Conservation (phyloP, 2,797 vertebrate species). For the Margarornis squamiger region DNA sequence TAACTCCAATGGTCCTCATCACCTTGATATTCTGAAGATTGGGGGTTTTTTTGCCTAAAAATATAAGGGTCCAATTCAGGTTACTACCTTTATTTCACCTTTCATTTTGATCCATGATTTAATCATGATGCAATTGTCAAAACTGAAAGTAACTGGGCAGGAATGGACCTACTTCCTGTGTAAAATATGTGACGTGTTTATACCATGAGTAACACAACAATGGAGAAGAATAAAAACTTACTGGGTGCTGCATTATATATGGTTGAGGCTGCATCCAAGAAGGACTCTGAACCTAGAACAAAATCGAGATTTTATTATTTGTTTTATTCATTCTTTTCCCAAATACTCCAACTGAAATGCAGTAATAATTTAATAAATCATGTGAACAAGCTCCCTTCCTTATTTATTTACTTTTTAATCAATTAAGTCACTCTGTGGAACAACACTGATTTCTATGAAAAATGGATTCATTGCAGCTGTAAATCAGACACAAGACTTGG, state of each 20-base stretch:
- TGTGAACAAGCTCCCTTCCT: not conserved
- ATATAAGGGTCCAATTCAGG: not conserved
- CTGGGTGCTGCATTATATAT: slow-evolving; percentile 97
- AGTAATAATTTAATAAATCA: not conserved
- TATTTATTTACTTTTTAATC: not conserved
- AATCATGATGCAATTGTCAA: not conserved
- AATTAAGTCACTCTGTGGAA: not conserved
- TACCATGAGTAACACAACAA: not conserved
- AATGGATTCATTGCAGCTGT: not conserved
- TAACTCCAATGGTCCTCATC: not conserved
- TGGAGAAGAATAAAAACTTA: slow-evolving; percentile 76
- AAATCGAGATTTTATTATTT: slow-evolving; percentile 14
- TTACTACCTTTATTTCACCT: not conserved
- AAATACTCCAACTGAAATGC: not conserved
- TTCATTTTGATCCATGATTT: not conserved
- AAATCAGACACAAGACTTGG: not conserved
- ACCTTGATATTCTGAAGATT: not conserved
- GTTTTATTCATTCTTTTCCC: not conserved
- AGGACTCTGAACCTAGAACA: slow-evolving; percentile 92
- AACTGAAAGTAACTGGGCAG: not conserved
- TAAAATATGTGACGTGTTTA: not conserved
- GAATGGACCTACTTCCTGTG: not conserved
- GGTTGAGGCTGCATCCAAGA: slow-evolving; percentile 97
- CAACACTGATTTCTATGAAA: not conserved
- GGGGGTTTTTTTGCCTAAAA: not conserved